Evolutionary conservation across 2,797 vertebrate species (phyloP), one percentile per base, ranked within the genome.

Genomic region (Mormyrus hasselquistii): DNA sequence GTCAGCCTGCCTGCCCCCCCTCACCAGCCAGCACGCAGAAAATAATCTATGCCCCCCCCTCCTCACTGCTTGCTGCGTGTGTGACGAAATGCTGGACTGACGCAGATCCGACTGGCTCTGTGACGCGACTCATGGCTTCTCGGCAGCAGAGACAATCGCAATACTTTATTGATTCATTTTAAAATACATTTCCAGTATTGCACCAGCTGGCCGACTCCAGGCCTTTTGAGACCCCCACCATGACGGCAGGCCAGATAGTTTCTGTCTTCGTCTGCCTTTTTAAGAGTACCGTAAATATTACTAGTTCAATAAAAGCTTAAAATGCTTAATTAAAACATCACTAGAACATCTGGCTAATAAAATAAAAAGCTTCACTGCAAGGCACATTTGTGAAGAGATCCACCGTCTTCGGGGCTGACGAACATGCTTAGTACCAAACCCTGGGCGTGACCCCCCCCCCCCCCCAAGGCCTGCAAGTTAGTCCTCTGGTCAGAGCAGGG

Each of bases 91-190:
- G 41, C 76, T 6, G n/a, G 38, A 82, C 12, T 38, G 65, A 69
- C 65, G 65, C 65, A 69, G 65, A 38, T 34, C 65, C 0, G 29
- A 34, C 65, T 34, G 25, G 62, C 62, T 4, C 62, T 29, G 22
- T 14, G 25, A 69, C 2, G 9, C 62, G 9, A 69, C 62, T 10
- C 62, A 12, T n/a, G 55, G 19, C 44, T 47, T 6, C 44, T 47
- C 7, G 6, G 88, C 90, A 91, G 89, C 87, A 86, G 88, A 89
- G 89, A 44, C 73, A 1, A 3, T 90, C 91, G 90, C 85, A 69
- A 87, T 90, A 90, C 57, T 87, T 57, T 87, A 92, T 92, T 62
- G 91, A 92, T 92, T 57, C 57, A 34, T 53, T 86, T 89, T 87
- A 47, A 47, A 91, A 91, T 89, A 73, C 47, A 88, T 90, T 88